phyloP scores from a whole-genome alignment of 64 coral and sea anemone genomes.

The Exaiptasia diaphana region DNA sequence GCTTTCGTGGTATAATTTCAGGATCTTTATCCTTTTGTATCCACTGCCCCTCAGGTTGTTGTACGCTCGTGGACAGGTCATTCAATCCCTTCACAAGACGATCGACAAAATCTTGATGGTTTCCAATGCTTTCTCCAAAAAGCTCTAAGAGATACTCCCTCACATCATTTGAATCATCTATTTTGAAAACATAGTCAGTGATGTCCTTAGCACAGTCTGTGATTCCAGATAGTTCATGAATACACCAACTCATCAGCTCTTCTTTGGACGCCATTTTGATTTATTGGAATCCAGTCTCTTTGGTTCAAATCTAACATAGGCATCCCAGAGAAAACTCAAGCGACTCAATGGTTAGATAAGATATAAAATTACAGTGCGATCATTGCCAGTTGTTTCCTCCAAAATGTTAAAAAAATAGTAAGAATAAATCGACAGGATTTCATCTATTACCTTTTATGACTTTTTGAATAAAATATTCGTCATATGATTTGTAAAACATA shows the following conservation, averaged over 20 bases:
- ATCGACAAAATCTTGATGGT: slow-evolving; percentile 51
- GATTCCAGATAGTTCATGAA: slow-evolving; percentile 78
- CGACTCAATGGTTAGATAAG: too few relatives aligned
- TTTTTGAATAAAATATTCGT: too few relatives aligned
- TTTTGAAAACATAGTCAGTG: slow-evolving; percentile 64
- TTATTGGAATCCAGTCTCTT: neutral
- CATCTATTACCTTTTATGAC: too few relatives aligned
- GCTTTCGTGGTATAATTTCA: neutral
- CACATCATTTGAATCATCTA: slow-evolving; percentile 63
- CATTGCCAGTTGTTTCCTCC: too few relatives aligned
- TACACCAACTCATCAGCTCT: slow-evolving; percentile 71
- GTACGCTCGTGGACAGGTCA: neutral
- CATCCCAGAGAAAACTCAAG: too few relatives aligned
- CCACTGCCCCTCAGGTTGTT: neutral
- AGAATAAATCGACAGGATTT: too few relatives aligned
- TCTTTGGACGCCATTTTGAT: slow-evolving; percentile 59
- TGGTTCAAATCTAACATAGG: neutral
- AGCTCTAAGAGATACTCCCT: slow-evolving; percentile 67
- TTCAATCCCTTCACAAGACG: slow-evolving; percentile 48
- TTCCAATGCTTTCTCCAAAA: slow-evolving; percentile 52
- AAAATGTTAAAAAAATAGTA: too few relatives aligned
- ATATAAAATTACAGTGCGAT: too few relatives aligned
- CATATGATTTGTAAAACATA: too few relatives aligned
- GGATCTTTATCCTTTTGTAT: neutral
- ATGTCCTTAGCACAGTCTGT: slow-evolving; percentile 71